Evolutionary conservation across 2,797 vertebrate genomes (phyloP).

Genomic region (Bufotes viridis): DNA sequence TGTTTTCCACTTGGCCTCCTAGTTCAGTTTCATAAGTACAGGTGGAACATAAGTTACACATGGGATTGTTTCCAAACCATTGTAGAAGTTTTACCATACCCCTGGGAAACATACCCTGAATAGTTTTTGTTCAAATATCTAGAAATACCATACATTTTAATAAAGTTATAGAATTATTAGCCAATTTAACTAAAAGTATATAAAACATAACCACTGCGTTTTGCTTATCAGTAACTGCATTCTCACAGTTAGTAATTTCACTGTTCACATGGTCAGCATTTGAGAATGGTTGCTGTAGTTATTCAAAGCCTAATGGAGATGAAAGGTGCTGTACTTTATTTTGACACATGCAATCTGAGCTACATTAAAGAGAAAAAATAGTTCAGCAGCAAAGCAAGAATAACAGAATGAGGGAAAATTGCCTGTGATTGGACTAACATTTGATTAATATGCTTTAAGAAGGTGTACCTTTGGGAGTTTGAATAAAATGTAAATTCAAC

Average conservation of each 20-base stretch:
- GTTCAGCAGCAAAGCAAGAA: conserved; percentile 17
- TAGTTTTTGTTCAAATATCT: not conserved
- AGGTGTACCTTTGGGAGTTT: conserved; percentile 22
- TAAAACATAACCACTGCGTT: not conserved
- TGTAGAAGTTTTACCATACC: not conserved
- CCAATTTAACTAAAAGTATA: not conserved
- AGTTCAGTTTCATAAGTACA: too few species aligned
- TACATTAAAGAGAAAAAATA: conserved; percentile 52
- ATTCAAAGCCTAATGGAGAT: conserved; percentile 55
- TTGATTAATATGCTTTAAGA: conserved; percentile 52
- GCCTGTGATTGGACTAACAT: conserved; percentile 44
- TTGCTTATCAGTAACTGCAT: conserved; percentile 8
- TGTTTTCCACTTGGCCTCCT: too few species aligned
- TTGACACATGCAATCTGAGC: conserved; percentile 54
- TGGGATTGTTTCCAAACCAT: too few species aligned
- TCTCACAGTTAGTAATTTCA: conserved; percentile 7
- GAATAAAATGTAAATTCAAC: conserved; percentile 39
- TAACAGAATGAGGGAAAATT: conserved; percentile 35
- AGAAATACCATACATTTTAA: not conserved
- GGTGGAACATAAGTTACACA: too few species aligned
- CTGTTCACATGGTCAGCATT: conserved; percentile 24
- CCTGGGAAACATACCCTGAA: not conserved
- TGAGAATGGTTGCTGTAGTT: conserved; percentile 23
- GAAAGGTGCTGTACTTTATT: conserved; percentile 57
- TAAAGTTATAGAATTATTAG: conserved; percentile 15